Evolutionary conservation across 1,140 invertebrate species (phyloP), one percentile per base, ranked within the genome.

Genomic region (Magallana ariakensis): DNA sequence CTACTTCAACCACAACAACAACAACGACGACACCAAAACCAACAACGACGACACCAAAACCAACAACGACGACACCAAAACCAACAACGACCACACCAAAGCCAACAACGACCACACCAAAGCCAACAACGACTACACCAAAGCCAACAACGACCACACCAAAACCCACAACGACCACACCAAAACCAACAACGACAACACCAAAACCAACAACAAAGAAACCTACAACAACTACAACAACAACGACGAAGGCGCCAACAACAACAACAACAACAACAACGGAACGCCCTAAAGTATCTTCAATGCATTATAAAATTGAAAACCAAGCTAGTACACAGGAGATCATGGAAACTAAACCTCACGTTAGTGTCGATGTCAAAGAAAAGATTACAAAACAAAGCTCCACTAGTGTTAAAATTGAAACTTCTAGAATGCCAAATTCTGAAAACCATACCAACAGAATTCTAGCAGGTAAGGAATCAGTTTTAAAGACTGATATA

Each of bases 401-500:
- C 22, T 46, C 66, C 22, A 33, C 66, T 26, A 33, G 13, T 9
- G 13, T 10, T 75, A 33, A 75, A 33, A 75, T 75, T 26, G 66
- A 75, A 33, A 26, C 66, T 13, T 75, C 66, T 75, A 75, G 66
- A 13, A 60, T 16, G 9, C 58, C 58, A 16, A 60, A 60, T 26
- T 13, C 19, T 22, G 66, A 75, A 26, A 75, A 26, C 22, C 22
- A 5, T 22, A 75, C 22, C 19, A 19, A 75, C 19, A 26, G 33
- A 10, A 75, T 75, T 13, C 13, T 75, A 75, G 33, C 66, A 75
- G 66, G 66, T 75, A 75, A 75, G 66, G 66, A 19, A 8, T 75
- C 66, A 9, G 19, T 75, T 75, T 75, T 19, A 75, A 75, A 75
- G 66, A 75, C 66, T 75, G 66, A 75, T 26, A 75, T 13, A 75